These are phyloP conservation scores for Amiota communis DNA, from an alignment of 2,888 invertebrate genomes.

Conservation along the genomic window DNA sequence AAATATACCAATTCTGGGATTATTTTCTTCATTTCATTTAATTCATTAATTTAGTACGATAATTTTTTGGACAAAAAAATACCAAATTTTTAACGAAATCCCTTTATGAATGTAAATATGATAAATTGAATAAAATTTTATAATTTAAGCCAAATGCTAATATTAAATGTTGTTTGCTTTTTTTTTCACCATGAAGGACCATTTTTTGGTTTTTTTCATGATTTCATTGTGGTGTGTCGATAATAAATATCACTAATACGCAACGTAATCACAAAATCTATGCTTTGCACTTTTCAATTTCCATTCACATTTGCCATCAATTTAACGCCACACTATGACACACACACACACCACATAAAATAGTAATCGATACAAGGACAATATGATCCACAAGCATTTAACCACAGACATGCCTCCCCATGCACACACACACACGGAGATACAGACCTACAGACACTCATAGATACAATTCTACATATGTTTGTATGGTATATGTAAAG, in stretches of 20 bases:
- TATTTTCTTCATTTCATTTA: too few relatives aligned
- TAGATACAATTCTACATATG: neutral
- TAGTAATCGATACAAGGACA: conserved; percentile 17
- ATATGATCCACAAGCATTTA: conserved; percentile 16
- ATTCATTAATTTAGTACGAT: too few relatives aligned
- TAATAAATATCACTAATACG: conserved; percentile 10
- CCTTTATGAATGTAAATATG: too few relatives aligned
- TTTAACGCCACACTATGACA: neutral
- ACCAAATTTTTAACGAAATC: too few relatives aligned
- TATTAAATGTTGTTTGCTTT: too few relatives aligned
- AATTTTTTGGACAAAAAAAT: too few relatives aligned
- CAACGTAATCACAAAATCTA: neutral
- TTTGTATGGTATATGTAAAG: too few relatives aligned
- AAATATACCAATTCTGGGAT: too few relatives aligned
- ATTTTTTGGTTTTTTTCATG: neutral
- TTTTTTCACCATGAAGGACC: too few relatives aligned
- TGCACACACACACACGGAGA: neutral
- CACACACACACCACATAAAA: neutral
- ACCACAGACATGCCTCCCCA: conserved; percentile 7
- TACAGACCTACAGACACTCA: neutral
- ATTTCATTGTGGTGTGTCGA: neutral
- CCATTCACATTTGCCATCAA: conserved; percentile 10
- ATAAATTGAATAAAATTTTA: too few relatives aligned
- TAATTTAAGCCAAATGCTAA: too few relatives aligned
- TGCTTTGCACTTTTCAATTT: conserved; percentile 24